Percentiles rank a stretch among this genome's conserved stretches.
Evolutionary conservation across 2,113 vertebrate species (phyloP).

Genomic region (Takifugu bimaculatus): DNA sequence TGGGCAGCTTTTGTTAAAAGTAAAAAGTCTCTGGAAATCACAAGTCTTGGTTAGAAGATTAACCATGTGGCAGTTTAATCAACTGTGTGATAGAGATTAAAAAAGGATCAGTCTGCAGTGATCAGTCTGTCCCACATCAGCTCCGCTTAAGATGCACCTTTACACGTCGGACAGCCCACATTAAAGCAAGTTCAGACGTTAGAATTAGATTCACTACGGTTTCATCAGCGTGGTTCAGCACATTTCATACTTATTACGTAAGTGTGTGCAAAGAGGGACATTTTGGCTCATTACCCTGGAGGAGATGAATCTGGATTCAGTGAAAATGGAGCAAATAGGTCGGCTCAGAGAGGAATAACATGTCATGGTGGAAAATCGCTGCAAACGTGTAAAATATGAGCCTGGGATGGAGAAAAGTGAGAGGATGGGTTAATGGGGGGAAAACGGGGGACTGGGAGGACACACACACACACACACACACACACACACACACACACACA

Average conservation of each 20-base stretch:
- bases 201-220: constrained; percentile 46
- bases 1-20: constrained; percentile 21
- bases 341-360: constrained; percentile 13
- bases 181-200: constrained; percentile 41
- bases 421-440: not conserved
- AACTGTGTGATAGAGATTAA: constrained; percentile 20
- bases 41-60: constrained; percentile 40
- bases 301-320: constrained; percentile 16
- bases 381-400: constrained; percentile 3
- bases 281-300: constrained; percentile 15
- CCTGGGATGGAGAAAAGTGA: too few species aligned
- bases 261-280: constrained; percentile 36
- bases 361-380: constrained; percentile 10
- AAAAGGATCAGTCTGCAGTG: constrained; percentile 29
- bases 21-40: constrained; percentile 18
- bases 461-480: not conserved
- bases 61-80: constrained; percentile 21
- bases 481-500: not conserved
- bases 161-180: constrained; percentile 25
- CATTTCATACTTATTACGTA: constrained; percentile 45
- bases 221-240: constrained; percentile 34
- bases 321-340: constrained; percentile 17
- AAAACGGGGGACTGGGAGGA: not conserved
- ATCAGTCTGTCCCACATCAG: constrained; percentile 25
- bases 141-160: constrained; percentile 31